Evolutionary conservation across 2,113 vertebrate genomes (phyloP), one percentile per base, ranked within the genome.

Genomic region (Ceyx melanurus): DNA sequence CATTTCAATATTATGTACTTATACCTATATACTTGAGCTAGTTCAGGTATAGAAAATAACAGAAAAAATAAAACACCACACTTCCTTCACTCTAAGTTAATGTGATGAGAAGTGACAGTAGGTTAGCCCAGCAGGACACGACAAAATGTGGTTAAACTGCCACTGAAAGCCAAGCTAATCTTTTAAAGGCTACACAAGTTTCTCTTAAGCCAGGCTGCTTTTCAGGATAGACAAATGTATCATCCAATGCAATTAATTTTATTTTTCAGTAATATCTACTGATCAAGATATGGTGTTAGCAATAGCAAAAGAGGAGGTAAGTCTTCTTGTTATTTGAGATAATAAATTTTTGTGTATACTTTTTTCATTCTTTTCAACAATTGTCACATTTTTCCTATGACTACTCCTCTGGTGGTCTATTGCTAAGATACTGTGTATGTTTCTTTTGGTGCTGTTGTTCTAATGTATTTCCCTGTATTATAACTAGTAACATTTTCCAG

Each of bases 261-360:
- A 21, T 96, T 97, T 97, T 96, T 95, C 72, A 98, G 98, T 96
- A 72, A 79, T 93, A 92, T 93, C 96, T 33, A 9, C 92, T n/a
- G 94, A 85, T 93, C 94, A 96, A 70, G 94, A 97, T 43, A 18
- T 95, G 82, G 80, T 98, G 57, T 5, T 96, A 83, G 46, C 92
- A 83, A 68, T 97, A 79, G 98, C 97, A 95, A 95, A 94, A 94
- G 90, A 97, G 85, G 96, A 98, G 97, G 98, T 98, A 97, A 97
- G 97, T 94, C 9, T 79, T 53, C 92, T 89, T 80, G n/a, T 64
- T 61, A 62, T 61, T 71, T 90, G 67, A 86, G n/a, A 6, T 66
- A 86, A 22, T 76, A 79, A 71, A 18, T 65, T 70, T 60, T 71
- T 51, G 6, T 35, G 13, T 50, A 23, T 50, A 50, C 48, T 50